These are phyloP conservation scores for Equus przewalskii DNA, from an alignment of 2,113 vertebrate species.

Conservation along the genomic window DNA sequence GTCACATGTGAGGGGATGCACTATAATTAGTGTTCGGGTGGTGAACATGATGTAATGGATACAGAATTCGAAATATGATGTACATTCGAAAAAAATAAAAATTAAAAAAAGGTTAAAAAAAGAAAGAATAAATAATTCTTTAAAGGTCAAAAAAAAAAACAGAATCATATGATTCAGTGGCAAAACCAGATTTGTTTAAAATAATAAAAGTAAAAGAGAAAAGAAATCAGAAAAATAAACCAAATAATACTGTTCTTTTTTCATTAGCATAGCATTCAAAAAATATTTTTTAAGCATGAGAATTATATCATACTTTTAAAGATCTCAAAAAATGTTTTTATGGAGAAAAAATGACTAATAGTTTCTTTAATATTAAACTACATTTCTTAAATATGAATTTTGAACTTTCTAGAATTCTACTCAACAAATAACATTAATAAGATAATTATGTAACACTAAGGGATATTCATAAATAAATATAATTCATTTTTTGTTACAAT, in stretches of 20 bases:
- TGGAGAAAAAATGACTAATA: conserved; percentile 34
- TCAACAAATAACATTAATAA: conserved; percentile 19
- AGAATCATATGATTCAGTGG: neutral
- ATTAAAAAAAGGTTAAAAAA: too few species aligned
- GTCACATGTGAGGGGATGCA: too few species aligned
- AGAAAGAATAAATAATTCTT: too few species aligned
- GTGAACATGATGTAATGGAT: too few species aligned
- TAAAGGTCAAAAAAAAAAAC: too few species aligned
- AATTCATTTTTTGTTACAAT: neutral
- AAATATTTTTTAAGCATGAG: conserved; percentile 33
- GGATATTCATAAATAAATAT: neutral
- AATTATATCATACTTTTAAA: conserved; percentile 42
- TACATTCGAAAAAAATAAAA: too few species aligned
- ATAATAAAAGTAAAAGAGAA: neutral
- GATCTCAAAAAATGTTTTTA: neutral
- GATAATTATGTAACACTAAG: conserved; percentile 6
- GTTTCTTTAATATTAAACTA: conserved; percentile 25
- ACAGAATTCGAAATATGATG: too few species aligned
- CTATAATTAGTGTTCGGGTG: too few species aligned
- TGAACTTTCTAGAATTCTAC: conserved; percentile 9
- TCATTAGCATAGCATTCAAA: neutral
- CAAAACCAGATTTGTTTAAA: neutral
- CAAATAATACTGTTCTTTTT: neutral
- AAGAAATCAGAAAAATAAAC: conserved; percentile 36
- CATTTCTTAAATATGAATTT: conserved; percentile 55